These are phyloP conservation scores for Agelas oroides DNA, from an alignment of 37 sponge, comb jelly and placozoan genomes.

Conservation along the genomic window DNA sequence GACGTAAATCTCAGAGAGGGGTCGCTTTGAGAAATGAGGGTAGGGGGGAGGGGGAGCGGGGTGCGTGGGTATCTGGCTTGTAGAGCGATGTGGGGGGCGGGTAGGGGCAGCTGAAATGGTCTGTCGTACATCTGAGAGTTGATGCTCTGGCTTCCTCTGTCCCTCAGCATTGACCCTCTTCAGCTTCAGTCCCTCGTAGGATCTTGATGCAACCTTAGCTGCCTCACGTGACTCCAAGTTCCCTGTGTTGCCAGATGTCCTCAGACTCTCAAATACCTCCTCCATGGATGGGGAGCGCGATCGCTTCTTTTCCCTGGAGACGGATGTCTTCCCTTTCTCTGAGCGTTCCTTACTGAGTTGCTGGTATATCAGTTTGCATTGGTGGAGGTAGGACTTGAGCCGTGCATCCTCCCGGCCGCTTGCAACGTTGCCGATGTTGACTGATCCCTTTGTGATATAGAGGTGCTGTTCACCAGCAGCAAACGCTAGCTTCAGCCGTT, in stretches of 20 bases:
- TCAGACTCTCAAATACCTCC: slow-evolving; percentile 9
- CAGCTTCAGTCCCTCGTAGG: slow-evolving; percentile 2
- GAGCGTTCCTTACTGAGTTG: neutral
- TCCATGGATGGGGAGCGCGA: neutral
- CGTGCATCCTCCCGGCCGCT: slow-evolving; percentile 41
- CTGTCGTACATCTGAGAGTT: neutral
- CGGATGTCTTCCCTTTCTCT: neutral
- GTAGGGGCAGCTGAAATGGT: neutral
- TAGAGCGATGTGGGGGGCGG: too few relatives aligned
- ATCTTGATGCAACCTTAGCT: slow-evolving; percentile 5
- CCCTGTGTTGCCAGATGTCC: neutral
- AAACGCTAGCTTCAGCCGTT: slow-evolving; percentile 44
- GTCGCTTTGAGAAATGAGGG: neutral
- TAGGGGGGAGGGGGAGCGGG: neutral
- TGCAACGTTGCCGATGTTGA: slow-evolving; percentile 17
- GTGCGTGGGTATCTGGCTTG: neutral
- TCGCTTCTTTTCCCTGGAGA: neutral
- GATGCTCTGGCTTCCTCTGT: neutral
- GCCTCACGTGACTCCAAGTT: slow-evolving; percentile 11
- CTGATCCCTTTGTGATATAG: slow-evolving; percentile 1
- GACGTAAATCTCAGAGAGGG: slow-evolving; percentile 13
- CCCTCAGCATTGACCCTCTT: neutral
- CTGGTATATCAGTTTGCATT: slow-evolving; percentile 26
- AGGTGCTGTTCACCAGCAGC: slow-evolving; percentile 46
- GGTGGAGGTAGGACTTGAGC: slow-evolving; percentile 48